phyloP scores from a whole-genome alignment of 2,888 invertebrate genomes.

The Ennomos erosarius region DNA sequence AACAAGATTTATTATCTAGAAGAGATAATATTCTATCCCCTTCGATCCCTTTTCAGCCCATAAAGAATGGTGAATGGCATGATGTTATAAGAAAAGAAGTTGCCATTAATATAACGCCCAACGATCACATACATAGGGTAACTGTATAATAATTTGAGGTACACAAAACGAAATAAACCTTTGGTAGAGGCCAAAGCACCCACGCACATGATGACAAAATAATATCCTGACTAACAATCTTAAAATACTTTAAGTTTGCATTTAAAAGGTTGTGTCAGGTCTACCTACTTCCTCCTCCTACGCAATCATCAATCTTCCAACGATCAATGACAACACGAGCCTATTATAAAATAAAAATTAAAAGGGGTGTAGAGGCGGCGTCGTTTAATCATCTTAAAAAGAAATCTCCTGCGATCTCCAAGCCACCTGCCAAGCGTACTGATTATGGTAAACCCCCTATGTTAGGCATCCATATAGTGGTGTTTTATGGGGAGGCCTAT shows the following conservation, averaged over 20 bases:
- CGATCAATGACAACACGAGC: conserved; percentile 5
- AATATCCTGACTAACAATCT: conserved; percentile 1
- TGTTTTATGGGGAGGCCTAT: no score
- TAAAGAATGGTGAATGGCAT: conserved; percentile 5
- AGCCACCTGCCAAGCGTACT: no score
- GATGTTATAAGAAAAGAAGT: conserved; percentile 14
- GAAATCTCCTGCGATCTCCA: no score
- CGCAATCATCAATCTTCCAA: conserved; percentile 23
- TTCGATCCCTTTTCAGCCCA: conserved; percentile 21
- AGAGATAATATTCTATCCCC: conserved; percentile 28
- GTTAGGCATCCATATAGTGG: no score
- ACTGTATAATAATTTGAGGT: no score
- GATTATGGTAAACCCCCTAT: no score
- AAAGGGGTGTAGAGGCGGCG: conserved; percentile 7
- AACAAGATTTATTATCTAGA: conserved; percentile 58
- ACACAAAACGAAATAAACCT: no score
- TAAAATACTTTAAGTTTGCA: neutral
- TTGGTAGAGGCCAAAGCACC: neutral
- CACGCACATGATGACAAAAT: conserved; percentile 9
- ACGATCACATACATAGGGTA: no score
- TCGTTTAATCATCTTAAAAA: conserved; percentile 5
- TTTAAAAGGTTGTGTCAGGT: conserved; percentile 8
- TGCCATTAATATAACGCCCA: no score
- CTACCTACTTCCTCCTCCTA: conserved; percentile 23
- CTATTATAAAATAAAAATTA: conserved; percentile 14